These are phyloP conservation scores for Mycetomoellerius zeteki DNA, from an alignment of 1,140 invertebrate species.

Conservation along the genomic window DNA sequence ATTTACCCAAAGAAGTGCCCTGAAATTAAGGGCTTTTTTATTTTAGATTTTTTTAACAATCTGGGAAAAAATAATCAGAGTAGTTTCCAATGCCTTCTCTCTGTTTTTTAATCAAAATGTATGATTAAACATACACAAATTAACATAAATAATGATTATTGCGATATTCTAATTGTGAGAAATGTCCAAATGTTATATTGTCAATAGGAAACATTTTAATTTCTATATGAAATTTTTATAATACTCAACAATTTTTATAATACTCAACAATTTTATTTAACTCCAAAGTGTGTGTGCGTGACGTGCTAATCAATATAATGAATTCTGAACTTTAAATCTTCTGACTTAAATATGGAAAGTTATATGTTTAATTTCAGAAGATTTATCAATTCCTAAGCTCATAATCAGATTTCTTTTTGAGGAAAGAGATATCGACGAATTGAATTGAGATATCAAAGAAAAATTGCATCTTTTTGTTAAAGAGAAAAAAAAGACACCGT, in stretches of 20 bases:
- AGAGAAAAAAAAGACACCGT: neutral
- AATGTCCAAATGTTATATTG: constrained; percentile 5
- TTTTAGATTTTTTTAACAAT: neutral
- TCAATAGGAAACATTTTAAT: neutral
- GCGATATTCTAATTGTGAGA: neutral
- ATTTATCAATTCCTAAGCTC: neutral
- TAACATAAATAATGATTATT: constrained; percentile 6
- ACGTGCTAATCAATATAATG: neutral
- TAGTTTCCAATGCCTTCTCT: neutral
- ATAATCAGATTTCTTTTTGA: neutral
- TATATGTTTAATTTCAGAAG: neutral
- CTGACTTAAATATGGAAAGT: neutral
- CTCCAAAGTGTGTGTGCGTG: neutral
- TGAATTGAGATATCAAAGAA: no score
- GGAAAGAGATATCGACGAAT: neutral
- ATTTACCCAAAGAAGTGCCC: neutral
- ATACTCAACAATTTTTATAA: constrained; percentile 3
- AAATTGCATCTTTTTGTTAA: neutral
- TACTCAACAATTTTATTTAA: neutral
- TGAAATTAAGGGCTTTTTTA: neutral
- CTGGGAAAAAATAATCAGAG: neutral
- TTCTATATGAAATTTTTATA: neutral
- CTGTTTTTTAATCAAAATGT: neutral
- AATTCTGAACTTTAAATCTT: constrained; percentile 11
- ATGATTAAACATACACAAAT: constrained; percentile 6